phyloP scores from a whole-genome alignment of 2,113 vertebrate genomes.

The Okapia johnstoni region DNA sequence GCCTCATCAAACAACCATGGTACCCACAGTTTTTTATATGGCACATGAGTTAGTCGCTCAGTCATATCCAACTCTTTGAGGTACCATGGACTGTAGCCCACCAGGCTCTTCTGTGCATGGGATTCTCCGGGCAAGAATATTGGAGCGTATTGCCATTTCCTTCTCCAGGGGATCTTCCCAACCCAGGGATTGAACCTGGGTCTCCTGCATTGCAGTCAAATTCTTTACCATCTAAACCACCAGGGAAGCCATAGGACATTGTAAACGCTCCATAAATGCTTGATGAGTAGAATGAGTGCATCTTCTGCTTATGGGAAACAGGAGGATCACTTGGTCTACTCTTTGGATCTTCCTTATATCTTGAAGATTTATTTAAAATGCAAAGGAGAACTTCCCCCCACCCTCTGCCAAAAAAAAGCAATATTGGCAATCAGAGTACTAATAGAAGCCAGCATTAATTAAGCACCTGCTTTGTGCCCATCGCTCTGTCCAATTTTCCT shows the following conservation, averaged over 20 bases:
- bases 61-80: background rate
- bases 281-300: background rate
- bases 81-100: background rate
- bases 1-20: background rate
- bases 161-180: background rate
- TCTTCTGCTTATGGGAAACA: background rate
- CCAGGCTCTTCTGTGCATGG: background rate
- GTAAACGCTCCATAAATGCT: background rate
- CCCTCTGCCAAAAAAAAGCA: background rate
- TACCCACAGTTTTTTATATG: background rate
- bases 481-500: background rate
- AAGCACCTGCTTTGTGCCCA: background rate
- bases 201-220: background rate
- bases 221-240: background rate
- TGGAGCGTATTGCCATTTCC: background rate
- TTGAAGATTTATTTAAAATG: conserved; percentile 17
- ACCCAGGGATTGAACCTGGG: background rate
- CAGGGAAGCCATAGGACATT: background rate
- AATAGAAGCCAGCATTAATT: background rate
- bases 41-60: background rate
- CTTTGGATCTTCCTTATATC: background rate
- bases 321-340: background rate
- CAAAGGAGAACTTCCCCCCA: background rate
- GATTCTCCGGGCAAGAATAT: background rate
- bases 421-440: background rate